Evolutionary conservation across 2,888 invertebrate species (phyloP), one percentile per base, ranked within the genome.

Genomic region (Cryptophagus acutangulus): DNA sequence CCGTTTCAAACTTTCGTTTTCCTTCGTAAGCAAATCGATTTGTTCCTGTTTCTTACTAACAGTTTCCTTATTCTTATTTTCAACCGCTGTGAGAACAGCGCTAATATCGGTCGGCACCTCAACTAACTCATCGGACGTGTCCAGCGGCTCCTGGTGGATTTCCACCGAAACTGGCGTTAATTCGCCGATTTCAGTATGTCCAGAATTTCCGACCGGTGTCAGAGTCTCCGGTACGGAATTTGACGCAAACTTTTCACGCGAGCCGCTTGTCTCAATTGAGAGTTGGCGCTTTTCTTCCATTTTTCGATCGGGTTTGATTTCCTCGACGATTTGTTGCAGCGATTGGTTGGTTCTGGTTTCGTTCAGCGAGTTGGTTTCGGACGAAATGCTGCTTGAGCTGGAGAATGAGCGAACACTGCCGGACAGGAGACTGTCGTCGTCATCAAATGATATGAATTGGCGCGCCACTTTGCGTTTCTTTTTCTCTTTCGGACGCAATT

Each of bases 1-100:
- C 55, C 87, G 86, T 60, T 89, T 86, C 52, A 92, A 70, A 49
- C 84, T 72, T 48, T 86, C 85, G 70, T 91, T 91, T 69, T 92
- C 91, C 60, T 87, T 63, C 2, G 48, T 41, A n/a, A 70, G 41
- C n/a, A 45, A 34, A n/a, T 51, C 52, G 10, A 69, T 62, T 48
- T 55, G 62, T 14, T 63, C 63, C 13, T 64, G 58, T 36, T 63
- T 52, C 40, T 60, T 63, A 26, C 45, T 46, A 3, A 62, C 40
- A 45, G 66, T 65, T 36, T 67, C 66, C 37, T 58, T 59, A 50
- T 69, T 68, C 49, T 62, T 63, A 17, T 48, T 59, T 43, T 70
- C 70, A 2, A 70, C 63, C 2, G 58, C 62, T 3, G 62, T 62
- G 36, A 67, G 50, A 3, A 67, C 59, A n/a, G 66, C 65, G 40